phyloP scores from a whole-genome alignment of 2,888 invertebrate species.

The Sinotaia quadrata region DNA sequence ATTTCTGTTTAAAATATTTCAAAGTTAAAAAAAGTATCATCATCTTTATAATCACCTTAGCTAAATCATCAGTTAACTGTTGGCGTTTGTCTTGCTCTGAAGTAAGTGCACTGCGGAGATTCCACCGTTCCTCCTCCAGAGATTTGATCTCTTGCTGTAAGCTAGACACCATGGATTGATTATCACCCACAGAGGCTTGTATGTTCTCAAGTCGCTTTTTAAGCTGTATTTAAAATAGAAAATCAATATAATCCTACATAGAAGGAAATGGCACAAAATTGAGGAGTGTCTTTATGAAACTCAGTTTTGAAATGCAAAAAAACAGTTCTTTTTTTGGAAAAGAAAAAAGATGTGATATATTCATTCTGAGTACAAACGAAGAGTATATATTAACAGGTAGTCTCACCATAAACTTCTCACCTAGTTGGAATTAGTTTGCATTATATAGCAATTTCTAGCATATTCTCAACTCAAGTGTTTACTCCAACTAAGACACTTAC shows the following conservation, averaged over 20 bases:
- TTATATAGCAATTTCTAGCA: too few relatives aligned
- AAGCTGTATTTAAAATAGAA: conserved; percentile 28
- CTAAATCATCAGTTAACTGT: conserved; percentile 30
- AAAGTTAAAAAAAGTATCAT: too few relatives aligned
- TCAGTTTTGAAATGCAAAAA: background rate
- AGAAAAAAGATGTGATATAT: too few relatives aligned
- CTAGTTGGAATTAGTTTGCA: too few relatives aligned
- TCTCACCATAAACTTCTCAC: too few relatives aligned
- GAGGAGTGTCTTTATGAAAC: background rate
- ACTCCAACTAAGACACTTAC: too few relatives aligned
- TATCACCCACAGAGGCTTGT: conserved; percentile 43
- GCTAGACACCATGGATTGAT: conserved; percentile 40
- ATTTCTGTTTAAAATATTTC: too few relatives aligned
- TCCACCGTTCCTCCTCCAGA: conserved; percentile 36
- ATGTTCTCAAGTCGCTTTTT: conserved; percentile 42
- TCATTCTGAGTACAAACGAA: too few relatives aligned
- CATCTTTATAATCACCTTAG: too few relatives aligned
- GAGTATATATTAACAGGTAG: too few relatives aligned
- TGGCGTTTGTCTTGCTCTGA: conserved; percentile 29
- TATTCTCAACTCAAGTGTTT: too few relatives aligned
- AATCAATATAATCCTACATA: background rate
- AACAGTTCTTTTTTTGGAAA: background rate
- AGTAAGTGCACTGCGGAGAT: conserved; percentile 32
- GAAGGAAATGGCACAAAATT: background rate
- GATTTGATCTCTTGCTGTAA: conserved; percentile 37